Evolutionary conservation across 2,888 invertebrate genomes (phyloP).

Genomic region (Xestia xanthographa): DNA sequence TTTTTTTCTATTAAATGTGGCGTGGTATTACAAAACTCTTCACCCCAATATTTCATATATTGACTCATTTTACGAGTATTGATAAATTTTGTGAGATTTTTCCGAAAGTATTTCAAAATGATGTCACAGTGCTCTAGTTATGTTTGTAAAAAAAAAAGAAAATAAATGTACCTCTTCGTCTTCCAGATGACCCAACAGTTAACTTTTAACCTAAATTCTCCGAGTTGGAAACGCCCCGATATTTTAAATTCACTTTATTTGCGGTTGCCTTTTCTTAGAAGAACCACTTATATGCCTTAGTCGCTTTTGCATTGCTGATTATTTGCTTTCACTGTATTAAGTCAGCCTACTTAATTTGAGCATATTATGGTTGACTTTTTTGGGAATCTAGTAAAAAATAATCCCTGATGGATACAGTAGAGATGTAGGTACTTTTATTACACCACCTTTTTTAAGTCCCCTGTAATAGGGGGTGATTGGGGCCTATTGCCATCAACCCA

Average conservation of each 20-base stretch:
- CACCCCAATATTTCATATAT: background rate
- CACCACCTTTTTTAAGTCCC: background rate
- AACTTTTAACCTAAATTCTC: slow-evolving; percentile 44
- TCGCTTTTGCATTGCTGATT: background rate
- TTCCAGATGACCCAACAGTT: slow-evolving; percentile 43
- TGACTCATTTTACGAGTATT: background rate
- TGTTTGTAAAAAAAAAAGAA: too few relatives aligned
- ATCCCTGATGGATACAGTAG: background rate
- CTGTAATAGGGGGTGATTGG: background rate
- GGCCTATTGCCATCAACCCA: background rate
- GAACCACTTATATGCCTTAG: background rate
- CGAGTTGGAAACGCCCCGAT: slow-evolving; percentile 22
- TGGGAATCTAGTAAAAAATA: background rate
- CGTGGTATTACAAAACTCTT: background rate
- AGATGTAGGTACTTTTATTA: background rate
- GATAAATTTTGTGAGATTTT: background rate
- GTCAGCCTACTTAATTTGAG: background rate
- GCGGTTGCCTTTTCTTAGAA: background rate
- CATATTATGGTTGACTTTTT: background rate
- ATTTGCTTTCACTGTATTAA: background rate
- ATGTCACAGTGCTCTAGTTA: slow-evolving; percentile 6
- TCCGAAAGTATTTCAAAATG: background rate
- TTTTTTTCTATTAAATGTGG: too few relatives aligned
- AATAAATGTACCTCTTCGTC: slow-evolving; percentile 31
- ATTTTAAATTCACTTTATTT: slow-evolving; percentile 30